Conservation (phyloP, 2,797 vertebrate genomes). For the Cephalopachus bancanus region DNA sequence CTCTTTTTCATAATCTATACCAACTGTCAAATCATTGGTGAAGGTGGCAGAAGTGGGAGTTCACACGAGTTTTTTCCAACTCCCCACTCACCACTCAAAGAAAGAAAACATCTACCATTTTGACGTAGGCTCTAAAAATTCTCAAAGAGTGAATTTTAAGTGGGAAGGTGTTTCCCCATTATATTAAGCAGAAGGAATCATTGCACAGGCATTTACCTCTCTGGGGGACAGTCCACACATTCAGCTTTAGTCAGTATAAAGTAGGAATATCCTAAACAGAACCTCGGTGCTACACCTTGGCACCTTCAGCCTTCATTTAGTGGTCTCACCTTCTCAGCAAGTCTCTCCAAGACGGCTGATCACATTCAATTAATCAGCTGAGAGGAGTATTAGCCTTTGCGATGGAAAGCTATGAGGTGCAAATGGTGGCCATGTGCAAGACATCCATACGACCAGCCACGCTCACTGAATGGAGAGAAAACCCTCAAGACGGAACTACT, state of each 20-base stretch:
- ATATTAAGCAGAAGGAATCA: slow-evolving; percentile 64
- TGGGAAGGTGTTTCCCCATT: slow-evolving; percentile 73
- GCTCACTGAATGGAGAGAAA: slow-evolving; percentile 86
- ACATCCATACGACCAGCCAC: slow-evolving; percentile 83
- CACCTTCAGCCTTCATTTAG: slow-evolving; percentile 79
- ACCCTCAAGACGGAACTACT: slow-evolving; percentile 81
- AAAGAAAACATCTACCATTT: slow-evolving; percentile 60
- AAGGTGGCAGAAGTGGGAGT: slow-evolving; percentile 45
- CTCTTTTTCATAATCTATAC: slow-evolving; percentile 61
- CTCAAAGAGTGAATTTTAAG: slow-evolving; percentile 64
- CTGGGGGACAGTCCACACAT: slow-evolving; percentile 67
- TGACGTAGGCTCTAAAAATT: slow-evolving; percentile 28
- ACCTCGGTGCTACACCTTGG: slow-evolving; percentile 21
- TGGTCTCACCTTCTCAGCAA: slow-evolving; percentile 79
- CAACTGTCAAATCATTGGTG: slow-evolving; percentile 47
- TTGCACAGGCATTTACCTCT: slow-evolving; percentile 73
- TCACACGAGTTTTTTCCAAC: neutral
- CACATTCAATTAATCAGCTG: slow-evolving; percentile 87
- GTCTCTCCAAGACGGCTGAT: slow-evolving; percentile 81
- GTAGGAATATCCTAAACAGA: slow-evolving; percentile 74
- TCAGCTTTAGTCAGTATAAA: slow-evolving; percentile 77
- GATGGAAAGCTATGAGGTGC: slow-evolving; percentile 87
- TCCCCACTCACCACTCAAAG: neutral
- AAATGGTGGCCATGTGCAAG: slow-evolving; percentile 89
- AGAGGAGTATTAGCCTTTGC: slow-evolving; percentile 80